phyloP scores from a whole-genome alignment of 2,113 vertebrate genomes.

The Alosa alosa region DNA sequence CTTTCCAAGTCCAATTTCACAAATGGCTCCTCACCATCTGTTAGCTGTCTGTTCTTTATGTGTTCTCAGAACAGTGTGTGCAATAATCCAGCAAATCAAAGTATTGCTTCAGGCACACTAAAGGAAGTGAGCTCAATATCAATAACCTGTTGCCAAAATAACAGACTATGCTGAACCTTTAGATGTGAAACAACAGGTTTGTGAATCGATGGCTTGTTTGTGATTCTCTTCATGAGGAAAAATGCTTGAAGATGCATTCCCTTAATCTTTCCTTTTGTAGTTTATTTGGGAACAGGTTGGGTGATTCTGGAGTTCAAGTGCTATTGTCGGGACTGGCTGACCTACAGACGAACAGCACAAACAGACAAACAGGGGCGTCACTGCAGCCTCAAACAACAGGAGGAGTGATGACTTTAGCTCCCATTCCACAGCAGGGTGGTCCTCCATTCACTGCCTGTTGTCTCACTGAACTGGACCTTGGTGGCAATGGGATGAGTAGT shows the following conservation, averaged over 20 bases:
- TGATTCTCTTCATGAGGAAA: background rate
- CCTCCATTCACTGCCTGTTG: conserved; percentile 51
- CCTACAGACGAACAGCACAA: conserved; percentile 64
- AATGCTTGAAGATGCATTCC: background rate
- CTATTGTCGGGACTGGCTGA: conserved; percentile 71
- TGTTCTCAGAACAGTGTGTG: no score
- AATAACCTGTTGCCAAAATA: background rate
- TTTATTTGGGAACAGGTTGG: conserved; percentile 77
- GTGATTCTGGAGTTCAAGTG: conserved; percentile 66
- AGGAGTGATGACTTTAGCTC: background rate
- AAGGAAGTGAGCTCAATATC: background rate
- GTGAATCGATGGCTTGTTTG: background rate
- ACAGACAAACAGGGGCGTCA: conserved; percentile 20
- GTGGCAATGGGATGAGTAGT: conserved; percentile 69
- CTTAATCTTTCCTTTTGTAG: conserved; percentile 49
- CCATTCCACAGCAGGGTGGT: conserved; percentile 45
- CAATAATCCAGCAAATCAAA: background rate
- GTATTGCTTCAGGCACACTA: background rate
- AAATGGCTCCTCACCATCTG: background rate
- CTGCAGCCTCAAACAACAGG: background rate
- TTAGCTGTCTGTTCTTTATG: no score
- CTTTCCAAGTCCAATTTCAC: background rate
- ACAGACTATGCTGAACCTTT: background rate
- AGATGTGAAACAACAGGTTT: background rate
- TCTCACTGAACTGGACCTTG: conserved; percentile 73